These are phyloP conservation scores for Propsilocerus akamusi DNA, from an alignment of 1,140 invertebrate genomes.

Conservation along the genomic window DNA sequence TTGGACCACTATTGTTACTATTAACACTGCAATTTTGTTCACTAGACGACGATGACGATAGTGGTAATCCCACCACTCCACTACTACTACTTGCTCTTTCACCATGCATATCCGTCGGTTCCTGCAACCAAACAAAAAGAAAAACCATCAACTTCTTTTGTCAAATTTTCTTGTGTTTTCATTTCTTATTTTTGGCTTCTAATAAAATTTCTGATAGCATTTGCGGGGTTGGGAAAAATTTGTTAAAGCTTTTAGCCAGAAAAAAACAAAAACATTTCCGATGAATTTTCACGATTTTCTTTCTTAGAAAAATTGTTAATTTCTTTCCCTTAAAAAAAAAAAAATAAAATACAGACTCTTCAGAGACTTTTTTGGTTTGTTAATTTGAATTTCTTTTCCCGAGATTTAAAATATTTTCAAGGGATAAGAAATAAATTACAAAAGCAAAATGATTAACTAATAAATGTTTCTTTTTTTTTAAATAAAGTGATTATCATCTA, in stretches of 20 bases:
- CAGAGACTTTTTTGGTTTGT: slow-evolving; percentile 8
- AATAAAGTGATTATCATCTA: slow-evolving; percentile 3
- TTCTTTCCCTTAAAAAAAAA: too few species aligned
- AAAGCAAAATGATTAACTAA: slow-evolving; percentile 4
- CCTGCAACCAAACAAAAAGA: slow-evolving; percentile 78
- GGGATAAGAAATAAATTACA: slow-evolving; percentile 6
- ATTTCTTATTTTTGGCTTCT: slow-evolving; percentile 12
- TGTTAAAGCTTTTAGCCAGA: too few species aligned
- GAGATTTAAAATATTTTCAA: not conserved
- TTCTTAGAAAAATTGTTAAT: slow-evolving; percentile 17
- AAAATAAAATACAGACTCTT: too few species aligned
- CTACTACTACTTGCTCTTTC: slow-evolving; percentile 13
- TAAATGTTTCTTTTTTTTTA: slow-evolving; percentile 7
- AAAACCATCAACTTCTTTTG: slow-evolving; percentile 78
- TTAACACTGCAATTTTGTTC: slow-evolving; percentile 5
- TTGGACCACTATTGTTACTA: slow-evolving; percentile 20
- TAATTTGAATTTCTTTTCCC: slow-evolving; percentile 16
- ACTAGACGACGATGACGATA: slow-evolving; percentile 7
- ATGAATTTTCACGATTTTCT: too few species aligned
- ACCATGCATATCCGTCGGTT: slow-evolving; percentile 48
- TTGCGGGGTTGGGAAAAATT: too few species aligned
- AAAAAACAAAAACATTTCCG: too few species aligned
- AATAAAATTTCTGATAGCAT: too few species aligned
- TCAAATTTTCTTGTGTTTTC: slow-evolving; percentile 17
- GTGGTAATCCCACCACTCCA: slow-evolving; percentile 10